Percentiles rank a stretch among this genome's conserved stretches.
phyloP scores from a whole-genome alignment of 2,888 invertebrate genomes.

The Blastobasis lacticolella region DNA sequence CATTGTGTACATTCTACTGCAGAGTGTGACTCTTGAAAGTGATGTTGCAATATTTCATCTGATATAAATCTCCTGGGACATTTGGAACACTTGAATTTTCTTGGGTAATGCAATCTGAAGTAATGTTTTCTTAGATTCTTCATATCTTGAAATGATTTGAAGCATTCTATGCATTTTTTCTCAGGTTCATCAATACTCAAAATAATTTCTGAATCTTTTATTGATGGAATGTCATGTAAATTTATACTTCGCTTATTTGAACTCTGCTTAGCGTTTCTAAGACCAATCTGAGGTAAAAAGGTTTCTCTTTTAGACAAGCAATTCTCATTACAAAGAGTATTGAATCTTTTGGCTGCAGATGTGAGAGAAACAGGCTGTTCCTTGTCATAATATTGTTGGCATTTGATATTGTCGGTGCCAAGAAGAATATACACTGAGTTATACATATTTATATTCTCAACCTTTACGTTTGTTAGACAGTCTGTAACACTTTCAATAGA shows the following conservation, averaged over 20 bases:
- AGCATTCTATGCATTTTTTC: slow-evolving; percentile 2
- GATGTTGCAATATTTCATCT: not conserved
- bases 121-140: slow-evolving; percentile 6
- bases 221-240: slow-evolving; percentile 1
- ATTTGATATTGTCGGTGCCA: slow-evolving; percentile 1
- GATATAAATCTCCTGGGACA: slow-evolving; percentile 10
- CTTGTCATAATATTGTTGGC: slow-evolving; percentile 3
- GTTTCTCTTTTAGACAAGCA: not conserved
- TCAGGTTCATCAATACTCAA: not conserved
- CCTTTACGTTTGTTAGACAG: not conserved
- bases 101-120: slow-evolving; percentile 13
- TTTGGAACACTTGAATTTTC: slow-evolving; percentile 10
- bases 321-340: not conserved
- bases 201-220: not conserved
- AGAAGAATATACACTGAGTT: slow-evolving; percentile 2
- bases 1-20: slow-evolving; percentile 25
- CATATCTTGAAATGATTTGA: not conserved
- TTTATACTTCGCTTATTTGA: not conserved
- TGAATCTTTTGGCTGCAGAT: not conserved
- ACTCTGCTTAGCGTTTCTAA: not conserved
- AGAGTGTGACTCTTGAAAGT: slow-evolving; percentile 14
- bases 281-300: not conserved
- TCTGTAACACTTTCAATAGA: slow-evolving; percentile 1
- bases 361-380: not conserved
- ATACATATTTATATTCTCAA: not conserved